Base-by-base conservation (phyloP, 1,140 invertebrate genomes). In the Aphelinus certus region DNA sequence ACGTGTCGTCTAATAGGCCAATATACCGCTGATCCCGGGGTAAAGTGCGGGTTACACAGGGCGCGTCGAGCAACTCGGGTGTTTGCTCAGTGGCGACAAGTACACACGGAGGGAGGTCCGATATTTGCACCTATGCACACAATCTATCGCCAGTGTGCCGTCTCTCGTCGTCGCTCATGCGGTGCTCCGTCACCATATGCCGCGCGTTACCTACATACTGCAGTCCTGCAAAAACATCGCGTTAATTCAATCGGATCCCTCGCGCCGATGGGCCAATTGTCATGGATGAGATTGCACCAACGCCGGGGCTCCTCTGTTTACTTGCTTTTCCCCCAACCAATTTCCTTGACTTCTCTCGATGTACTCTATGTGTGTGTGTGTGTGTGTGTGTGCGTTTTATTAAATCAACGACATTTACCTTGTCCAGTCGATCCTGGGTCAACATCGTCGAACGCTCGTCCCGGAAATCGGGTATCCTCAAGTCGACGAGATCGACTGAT, bases 21-120 rank as follows among this genome's bases (percentile, higher is more conserved):
- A 67, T 73, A 67, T 46, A 66, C 42, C 42, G 43, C 47, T 53
- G 55, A 73, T 9, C 45, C 58, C 53, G 10, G 26, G 26, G 26
- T 26, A 26, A 26, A 26, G 26, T 26, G 26, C 26, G 26, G 47
- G n/a, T n/a, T 43, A 60, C 42, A 43, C 62, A 71, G 48, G 57
- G 48, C 53, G 64, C 64, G 61, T 71, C 51, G 51, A 64, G n/a
- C 53, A 72, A 72, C 62, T 65, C 26, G 71, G 53, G 7, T 55
- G 63, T 65, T 72, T 65, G 63, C 51, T 72, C 46, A 72, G 71
- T 51, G 63, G 55, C 47, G 57, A 5, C 10, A 7, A 58, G 55
- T 65, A 60, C 63, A 72, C 55, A 65, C 65, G 26, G 26, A 65
- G 71, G 71, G 70, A 56, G 53, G 9, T 58, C 47, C 9, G n/a